These are phyloP conservation scores for Calonectris borealis DNA, from an alignment of 2,113 vertebrate species.

Conservation along the genomic window DNA sequence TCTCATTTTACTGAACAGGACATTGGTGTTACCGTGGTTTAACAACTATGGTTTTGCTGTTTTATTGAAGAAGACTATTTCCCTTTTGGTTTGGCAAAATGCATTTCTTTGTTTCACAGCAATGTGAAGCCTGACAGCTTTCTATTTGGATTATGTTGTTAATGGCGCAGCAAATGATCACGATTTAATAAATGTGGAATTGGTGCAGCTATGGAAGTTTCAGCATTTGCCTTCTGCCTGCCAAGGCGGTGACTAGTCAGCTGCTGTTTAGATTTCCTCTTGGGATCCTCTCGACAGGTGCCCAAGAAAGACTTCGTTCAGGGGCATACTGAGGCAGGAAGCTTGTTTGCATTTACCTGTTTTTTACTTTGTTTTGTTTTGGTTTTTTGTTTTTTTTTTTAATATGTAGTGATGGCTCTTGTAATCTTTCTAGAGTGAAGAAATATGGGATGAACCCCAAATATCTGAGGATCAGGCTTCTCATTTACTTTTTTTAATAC, in stretches of 20 bases:
- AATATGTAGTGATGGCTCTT: not conserved
- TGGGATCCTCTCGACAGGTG: not conserved
- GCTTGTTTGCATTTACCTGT: not conserved
- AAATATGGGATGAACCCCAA: not conserved
- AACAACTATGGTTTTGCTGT: not conserved
- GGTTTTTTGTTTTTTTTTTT: too few species aligned
- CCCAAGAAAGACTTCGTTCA: not conserved
- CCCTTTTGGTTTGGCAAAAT: not conserved
- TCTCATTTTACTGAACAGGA: not conserved
- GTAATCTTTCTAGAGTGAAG: not conserved
- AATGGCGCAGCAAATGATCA: fast-evolving
- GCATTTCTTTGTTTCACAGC: not conserved
- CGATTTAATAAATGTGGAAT: fast-evolving
- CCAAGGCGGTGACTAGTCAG: not conserved
- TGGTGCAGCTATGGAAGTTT: not conserved
- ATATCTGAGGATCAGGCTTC: not conserved
- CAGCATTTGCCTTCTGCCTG: not conserved
- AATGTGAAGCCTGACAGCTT: not conserved
- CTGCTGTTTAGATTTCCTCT: not conserved
- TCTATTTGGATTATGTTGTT: not conserved
- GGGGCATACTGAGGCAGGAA: not conserved
- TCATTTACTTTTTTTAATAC: not conserved
- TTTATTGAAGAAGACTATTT: not conserved
- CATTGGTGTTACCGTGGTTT: not conserved
- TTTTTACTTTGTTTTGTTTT: not conserved